Base-by-base conservation (phyloP, 2,113 vertebrate species). In the Uria lomvia region DNA sequence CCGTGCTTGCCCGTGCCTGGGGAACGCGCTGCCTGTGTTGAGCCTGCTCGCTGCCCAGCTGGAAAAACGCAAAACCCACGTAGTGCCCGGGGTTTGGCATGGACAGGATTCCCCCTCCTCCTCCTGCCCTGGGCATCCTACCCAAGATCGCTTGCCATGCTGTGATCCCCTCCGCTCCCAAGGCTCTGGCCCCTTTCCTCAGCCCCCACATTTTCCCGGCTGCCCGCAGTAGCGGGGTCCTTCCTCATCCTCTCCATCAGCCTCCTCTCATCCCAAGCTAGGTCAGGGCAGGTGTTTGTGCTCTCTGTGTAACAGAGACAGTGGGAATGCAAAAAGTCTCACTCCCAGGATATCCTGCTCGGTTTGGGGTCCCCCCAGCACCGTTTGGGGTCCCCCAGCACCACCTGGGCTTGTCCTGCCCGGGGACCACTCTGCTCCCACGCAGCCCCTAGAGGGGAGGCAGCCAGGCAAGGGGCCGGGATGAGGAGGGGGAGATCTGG, bases 371-470 rank as follows among this genome's bases (percentile, higher is more conserved):
- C 38, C 3, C 16, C 36, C 52, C 70, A 67, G n/a, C 9, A 40
- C 42, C 2, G 1, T 42, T n/a, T 2, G 1, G 53, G 55, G 11
- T 49, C 55, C 30, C 15, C n/a, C 47, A 63, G 56, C 36, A 74
- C 12, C 45, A 40, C 13, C 32, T 1, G 6, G 5, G n/a, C 63
- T 65, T 18, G 6, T 55, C 26, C 65, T 73, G 77, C 67, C 21
- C 1, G 0, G 43, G 23, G 36, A 87, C 8, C 40, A 42, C 82
- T 27, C 58, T 50, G 49, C 55, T 78, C 59, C n/a, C 32, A 30
- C 0, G 0, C 65, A 67, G 45, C 22, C 55, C 50, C 62, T 42
- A 0, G 0, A 40, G 4, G 30, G 14, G 12, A 76, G 3, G 9
- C 81, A 21, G 30, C 13, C 34, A 76, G 34, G 15, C 20, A 40